A percentile compares a stretch with the other conserved stretches of the same genome.
Conservation (phyloP, 2,797 vertebrate genomes). For the Poeciliopsis presidionis region DNA sequence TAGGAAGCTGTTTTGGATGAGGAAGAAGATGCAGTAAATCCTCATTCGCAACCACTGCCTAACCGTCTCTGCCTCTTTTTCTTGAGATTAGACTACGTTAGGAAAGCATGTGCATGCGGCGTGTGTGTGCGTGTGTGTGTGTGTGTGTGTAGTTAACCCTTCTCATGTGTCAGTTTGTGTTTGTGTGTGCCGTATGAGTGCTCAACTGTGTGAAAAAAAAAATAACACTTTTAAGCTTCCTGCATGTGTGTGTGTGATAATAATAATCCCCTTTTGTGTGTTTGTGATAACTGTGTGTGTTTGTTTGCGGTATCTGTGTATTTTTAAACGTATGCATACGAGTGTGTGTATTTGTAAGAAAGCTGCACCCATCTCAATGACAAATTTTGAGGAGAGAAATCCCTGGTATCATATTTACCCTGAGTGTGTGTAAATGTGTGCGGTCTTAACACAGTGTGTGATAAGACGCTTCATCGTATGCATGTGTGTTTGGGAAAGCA, state of each 20-base stretch:
- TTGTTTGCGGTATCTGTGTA: constrained; percentile 5
- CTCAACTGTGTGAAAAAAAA: constrained; percentile 18
- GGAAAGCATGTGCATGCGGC: constrained; percentile 15
- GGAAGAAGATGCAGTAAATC: constrained; percentile 55
- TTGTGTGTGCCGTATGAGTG: constrained; percentile 24
- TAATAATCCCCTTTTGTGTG: constrained; percentile 51
- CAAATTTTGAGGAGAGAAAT: constrained; percentile 28
- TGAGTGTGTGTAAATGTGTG: constrained; percentile 2
- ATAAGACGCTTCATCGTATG: background rate
- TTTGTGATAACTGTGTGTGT: constrained; percentile 17
- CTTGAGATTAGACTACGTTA: constrained; percentile 48
- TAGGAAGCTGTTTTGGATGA: constrained; percentile 15
- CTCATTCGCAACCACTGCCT: constrained; percentile 46
- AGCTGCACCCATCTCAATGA: constrained; percentile 10
- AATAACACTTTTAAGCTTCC: constrained; percentile 48
- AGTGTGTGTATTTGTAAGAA: constrained; percentile 17
- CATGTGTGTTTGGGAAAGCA: constrained; percentile 1
- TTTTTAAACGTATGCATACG: constrained; percentile 3
- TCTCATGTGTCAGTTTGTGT: constrained; percentile 31
- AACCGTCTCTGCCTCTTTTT: constrained; percentile 41
- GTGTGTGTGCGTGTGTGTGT: constrained; percentile 12
- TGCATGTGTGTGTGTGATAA: constrained; percentile 45
- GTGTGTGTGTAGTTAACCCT: constrained; percentile 29
- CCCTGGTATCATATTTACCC: constrained; percentile 23
- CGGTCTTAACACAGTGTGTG: constrained; percentile 11